Base-by-base conservation (phyloP, 2,888 invertebrate genomes). In the Netelia inedita region DNA sequence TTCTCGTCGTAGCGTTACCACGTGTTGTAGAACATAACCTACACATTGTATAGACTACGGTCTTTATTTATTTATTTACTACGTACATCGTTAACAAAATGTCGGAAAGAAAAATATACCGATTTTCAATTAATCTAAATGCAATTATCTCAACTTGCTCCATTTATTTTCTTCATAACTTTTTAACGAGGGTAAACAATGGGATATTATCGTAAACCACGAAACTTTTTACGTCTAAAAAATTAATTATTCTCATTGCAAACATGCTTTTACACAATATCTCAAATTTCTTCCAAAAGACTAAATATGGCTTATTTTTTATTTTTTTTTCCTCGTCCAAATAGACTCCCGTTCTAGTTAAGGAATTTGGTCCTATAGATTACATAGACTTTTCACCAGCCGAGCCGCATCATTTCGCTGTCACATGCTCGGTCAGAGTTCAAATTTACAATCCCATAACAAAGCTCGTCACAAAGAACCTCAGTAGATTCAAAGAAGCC, bases 351-450 rank as follows among this genome's bases (percentile, higher is more conserved):
- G 97, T 98, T 1, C 95, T 98, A 55, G 96, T 98, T 0, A 98
- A 99, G 94, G 99, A 99, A 94, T 98, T 97, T 94, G 98, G 98
- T 23, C 96, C 98, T 0, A 97, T 99, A 76, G 98, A 98, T 92
- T 97, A 97, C 91, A 96, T 99, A 61, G 97, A 98, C 92, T 98
- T 99, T 92, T 97, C 98, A 85, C 98, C 98, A 0, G 95, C 96
- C 10, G 97, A 98, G 91, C 98, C 99, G 0, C 96, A 98, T 94
- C 96, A 97, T 92, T 98, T 99, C 94, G 98, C 98, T 8, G 97
- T 98, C 19, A 98, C 99, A 76, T 98, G 97, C 92, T 98, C 98
- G 0, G 97, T 98, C 0, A 95, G 98, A 92, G 97, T 98, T 88
- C 95, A 97, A 94, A 95, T 98, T 16, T 98, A 98, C 92, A 97